Percentiles rank a stretch among this genome's conserved stretches.
phyloP scores from a whole-genome alignment of 2,113 vertebrate genomes.

The Leptodactylus fuscus region DNA sequence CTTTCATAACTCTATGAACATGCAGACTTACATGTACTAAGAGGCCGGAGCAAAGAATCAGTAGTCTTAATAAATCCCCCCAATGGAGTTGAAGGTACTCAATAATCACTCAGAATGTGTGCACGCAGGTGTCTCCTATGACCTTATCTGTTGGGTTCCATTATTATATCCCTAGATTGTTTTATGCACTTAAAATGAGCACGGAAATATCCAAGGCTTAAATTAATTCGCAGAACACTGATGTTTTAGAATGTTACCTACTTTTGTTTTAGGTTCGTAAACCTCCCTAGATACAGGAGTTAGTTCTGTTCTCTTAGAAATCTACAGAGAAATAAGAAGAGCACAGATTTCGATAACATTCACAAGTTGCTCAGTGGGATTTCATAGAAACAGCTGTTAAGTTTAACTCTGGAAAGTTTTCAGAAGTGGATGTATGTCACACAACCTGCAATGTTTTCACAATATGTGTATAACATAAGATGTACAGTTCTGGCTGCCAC shows the following conservation, averaged over 20 bases:
- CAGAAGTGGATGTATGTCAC: slow-evolving; percentile 5
- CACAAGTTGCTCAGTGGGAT: background rate
- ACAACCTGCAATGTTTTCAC: background rate
- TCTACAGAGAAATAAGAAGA: slow-evolving; percentile 1
- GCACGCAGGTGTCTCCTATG: background rate
- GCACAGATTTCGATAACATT: slow-evolving; percentile 10
- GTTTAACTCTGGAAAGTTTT: slow-evolving; percentile 13
- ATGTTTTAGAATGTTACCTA: background rate
- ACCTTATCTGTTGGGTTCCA: background rate
- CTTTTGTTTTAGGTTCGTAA: background rate
- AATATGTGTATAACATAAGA: background rate
- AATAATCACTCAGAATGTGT: background rate
- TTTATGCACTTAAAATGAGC: background rate
- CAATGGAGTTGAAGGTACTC: too few relatives aligned
- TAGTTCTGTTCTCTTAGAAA: slow-evolving; percentile 12
- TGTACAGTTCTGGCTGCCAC: background rate
- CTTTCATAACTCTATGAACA: too few relatives aligned
- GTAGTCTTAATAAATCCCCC: too few relatives aligned
- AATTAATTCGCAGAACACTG: slow-evolving; percentile 10
- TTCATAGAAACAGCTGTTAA: slow-evolving; percentile 21
- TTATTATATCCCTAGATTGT: background rate
- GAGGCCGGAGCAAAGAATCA: too few relatives aligned
- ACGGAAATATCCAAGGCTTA: background rate
- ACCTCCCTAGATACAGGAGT: background rate
- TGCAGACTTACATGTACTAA: too few relatives aligned